Evolutionary conservation across 2,797 vertebrate genomes (phyloP), one percentile per base, ranked within the genome.

Genomic region (Discoglossus pictus): DNA sequence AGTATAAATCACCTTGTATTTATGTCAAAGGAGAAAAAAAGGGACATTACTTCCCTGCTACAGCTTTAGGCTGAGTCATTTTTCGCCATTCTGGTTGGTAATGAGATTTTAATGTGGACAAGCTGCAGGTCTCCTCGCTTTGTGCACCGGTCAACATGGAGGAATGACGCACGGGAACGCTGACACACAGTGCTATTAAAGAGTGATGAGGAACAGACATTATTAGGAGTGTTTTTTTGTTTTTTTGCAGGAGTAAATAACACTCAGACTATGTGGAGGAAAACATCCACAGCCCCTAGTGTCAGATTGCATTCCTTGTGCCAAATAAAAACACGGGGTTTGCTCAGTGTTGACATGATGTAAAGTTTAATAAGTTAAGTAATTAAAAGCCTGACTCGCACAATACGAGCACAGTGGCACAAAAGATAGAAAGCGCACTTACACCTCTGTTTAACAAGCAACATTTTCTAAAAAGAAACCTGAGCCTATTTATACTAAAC

Each of bases 41-140:
- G 12, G 20, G 36, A 64, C 24, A 34, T 7, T 7, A 36, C 20
- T 52, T 53, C 20, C 25, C 13, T 47, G 51, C 20, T 15, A 44
- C 35, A n/a, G 36, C 50, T 53, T 17, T 9, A 27, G 50, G 38
- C 18, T 27, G 13, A 51, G 42, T 42, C 8, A 13, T 18, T 27
- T 31, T 12, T 31, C 8, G 12, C 48, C 38, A 15, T 44, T 46
- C 38, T 17, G 21, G 31, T 34, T 1, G 23, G 39, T 65, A 54
- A 65, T 65, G 61, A 54, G 62, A 44, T 55, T 65, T 42, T 55
- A 47, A 47, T 65, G 62, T 38, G 27, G 4, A 38, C 51, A 46
- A 13, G 46, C n/a, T n/a, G 60, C 35, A 25, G 46, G 20, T 25
- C 11, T 7, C 48, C 24, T 16, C 8, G 27, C 7, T 51, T 31